phyloP scores from a whole-genome alignment of 1,140 invertebrate species.

The Eubasilissa regina region DNA sequence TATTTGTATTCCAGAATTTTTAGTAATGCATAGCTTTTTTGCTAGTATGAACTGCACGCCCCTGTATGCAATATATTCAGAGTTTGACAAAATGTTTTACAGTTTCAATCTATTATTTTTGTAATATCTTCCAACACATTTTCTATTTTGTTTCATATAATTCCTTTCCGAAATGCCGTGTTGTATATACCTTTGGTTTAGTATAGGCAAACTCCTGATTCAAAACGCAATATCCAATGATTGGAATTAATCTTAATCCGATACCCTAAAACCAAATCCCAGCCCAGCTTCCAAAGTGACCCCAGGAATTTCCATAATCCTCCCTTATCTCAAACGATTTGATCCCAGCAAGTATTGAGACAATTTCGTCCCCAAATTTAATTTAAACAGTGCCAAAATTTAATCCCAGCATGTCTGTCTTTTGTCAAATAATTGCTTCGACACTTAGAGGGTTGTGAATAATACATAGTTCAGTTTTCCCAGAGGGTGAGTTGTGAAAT shows the following conservation, averaged over 20 bases:
- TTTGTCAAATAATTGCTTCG: slow-evolving; percentile 13
- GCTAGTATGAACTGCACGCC: too few relatives aligned
- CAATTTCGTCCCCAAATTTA: slow-evolving; percentile 12
- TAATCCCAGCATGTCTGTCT: not conserved
- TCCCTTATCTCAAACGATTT: not conserved
- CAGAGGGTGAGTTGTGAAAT: not conserved
- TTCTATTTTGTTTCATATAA: too few relatives aligned
- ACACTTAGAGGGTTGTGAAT: slow-evolving; percentile 4
- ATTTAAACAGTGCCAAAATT: slow-evolving; percentile 31
- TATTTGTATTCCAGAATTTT: too few relatives aligned
- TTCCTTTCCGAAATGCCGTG: too few relatives aligned
- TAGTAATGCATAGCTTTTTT: too few relatives aligned
- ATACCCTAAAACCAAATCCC: not conserved
- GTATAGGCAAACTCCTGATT: not conserved
- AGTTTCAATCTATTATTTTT: too few relatives aligned
- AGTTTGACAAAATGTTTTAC: too few relatives aligned
- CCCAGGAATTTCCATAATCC: slow-evolving; percentile 22
- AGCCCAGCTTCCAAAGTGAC: not conserved
- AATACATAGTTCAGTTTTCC: not conserved
- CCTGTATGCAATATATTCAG: too few relatives aligned
- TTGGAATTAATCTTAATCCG: slow-evolving; percentile 24
- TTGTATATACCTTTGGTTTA: too few relatives aligned
- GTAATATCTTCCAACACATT: too few relatives aligned
- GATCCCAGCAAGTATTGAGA: slow-evolving; percentile 11
- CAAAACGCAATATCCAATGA: slow-evolving; percentile 13